phyloP scores from a whole-genome alignment of 2,888 invertebrate genomes.

The Unio pictorum region DNA sequence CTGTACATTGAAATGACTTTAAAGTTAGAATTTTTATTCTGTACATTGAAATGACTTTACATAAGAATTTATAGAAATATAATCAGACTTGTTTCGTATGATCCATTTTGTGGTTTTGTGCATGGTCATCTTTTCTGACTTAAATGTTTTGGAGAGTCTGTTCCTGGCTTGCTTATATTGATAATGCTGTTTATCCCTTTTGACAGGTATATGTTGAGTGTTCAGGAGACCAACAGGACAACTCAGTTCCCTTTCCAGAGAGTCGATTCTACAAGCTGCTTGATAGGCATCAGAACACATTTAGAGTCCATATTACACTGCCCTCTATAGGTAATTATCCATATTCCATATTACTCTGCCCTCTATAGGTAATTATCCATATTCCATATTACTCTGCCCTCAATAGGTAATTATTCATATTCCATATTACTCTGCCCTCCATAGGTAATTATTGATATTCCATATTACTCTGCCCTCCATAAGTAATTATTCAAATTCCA shows the following conservation, averaged over 20 bases:
- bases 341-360: background rate
- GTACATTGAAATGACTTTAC: no score
- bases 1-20: no score
- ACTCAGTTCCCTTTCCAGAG: slow-evolving; percentile 71
- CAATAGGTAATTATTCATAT: no score
- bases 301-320: slow-evolving; percentile 77
- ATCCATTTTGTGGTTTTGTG: no score
- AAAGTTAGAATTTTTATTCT: no score
- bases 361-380: no score
- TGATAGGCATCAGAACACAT: slow-evolving; percentile 77
- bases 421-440: slow-evolving; percentile 39
- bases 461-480: slow-evolving; percentile 78
- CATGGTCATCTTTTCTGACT: no score
- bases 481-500: slow-evolving; percentile 21
- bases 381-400: no score
- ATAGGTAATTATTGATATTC: slow-evolving; percentile 78
- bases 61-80: no score
- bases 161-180: no score
- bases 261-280: slow-evolving; percentile 75
- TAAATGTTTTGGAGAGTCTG: no score
- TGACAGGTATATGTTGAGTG: slow-evolving; percentile 69
- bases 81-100: no score
- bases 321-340: slow-evolving; percentile 73
- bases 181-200: background rate
- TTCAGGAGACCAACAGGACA: slow-evolving; percentile 73